Base-by-base conservation (phyloP, 2,888 invertebrate genomes). In the Agrypnus murinus region DNA sequence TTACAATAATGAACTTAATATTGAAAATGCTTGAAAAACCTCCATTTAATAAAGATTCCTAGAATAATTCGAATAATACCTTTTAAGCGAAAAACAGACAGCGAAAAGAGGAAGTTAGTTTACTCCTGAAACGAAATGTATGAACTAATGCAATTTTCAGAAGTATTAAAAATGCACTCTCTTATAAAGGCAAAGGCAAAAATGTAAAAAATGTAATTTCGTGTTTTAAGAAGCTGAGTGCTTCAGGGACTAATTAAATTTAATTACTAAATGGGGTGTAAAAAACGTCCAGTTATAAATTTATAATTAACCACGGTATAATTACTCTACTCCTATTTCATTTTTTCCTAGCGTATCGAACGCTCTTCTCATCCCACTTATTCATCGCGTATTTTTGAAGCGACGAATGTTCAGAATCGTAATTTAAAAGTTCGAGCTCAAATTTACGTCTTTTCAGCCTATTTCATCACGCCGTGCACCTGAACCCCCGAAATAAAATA, bases 251-350 rank as follows among this genome's bases (percentile, higher is more conserved):
- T 80, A 81, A 81, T 82, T 81, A 81, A 80, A 82, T 82, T 81
- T 81, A 80, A 81, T 81, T 81, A 79, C 77, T 74, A 79, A 80
- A 79, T 81, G 80, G 79, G 77, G 79, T 77, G 80, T 78, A 80
- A 80, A 79, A 77, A 78, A 78, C 75, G 75, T 72, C 75, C 75
- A 65, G 69, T 72, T 76, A 77, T 78, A 79, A 80, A 80, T 80
- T 79, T 80, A 79, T 78, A 78, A 79, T 78, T 73, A 74, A 69
- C 66, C 71, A 34, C 69, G 34, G 58, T 34, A 68, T 62, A 55
- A 68, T 68, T 62, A 57, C 68, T 25, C 48, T 17, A 40, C 48
- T 69, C 58, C 64, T 69, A 58, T 69, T 69, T 64, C 53, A 69
- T 68, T 63, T 67, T 69, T 63, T 69, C 25, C 5, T 25, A 2